phyloP scores from a whole-genome alignment of 2,888 invertebrate genomes.

The Dicyrtomina minuta region DNA sequence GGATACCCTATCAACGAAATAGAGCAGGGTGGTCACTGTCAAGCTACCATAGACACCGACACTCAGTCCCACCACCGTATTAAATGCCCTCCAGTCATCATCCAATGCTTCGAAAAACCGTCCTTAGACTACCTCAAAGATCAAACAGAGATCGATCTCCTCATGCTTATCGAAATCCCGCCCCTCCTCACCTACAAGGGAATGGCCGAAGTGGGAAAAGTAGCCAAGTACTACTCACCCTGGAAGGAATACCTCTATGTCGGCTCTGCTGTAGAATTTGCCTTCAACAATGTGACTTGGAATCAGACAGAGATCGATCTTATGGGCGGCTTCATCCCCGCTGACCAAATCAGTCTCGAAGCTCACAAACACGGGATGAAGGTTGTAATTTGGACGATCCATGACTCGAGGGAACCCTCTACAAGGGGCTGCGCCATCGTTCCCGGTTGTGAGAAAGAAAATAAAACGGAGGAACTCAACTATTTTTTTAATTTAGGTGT shows the following conservation, averaged over 20 bases:
- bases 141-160: conserved; percentile 26
- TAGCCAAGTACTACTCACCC: conserved; percentile 34
- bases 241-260: conserved; percentile 45
- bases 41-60: conserved; percentile 2
- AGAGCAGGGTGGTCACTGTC: conserved; percentile 9
- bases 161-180: conserved; percentile 38
- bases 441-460: conserved; percentile 35
- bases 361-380: conserved; percentile 40
- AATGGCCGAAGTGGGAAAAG: conserved; percentile 28
- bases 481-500: conserved; percentile 50
- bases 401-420: conserved; percentile 44
- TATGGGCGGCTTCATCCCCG: conserved; percentile 46
- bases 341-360: conserved; percentile 9
- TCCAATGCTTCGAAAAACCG: conserved; percentile 41
- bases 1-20: conserved; percentile 34
- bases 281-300: conserved; percentile 27
- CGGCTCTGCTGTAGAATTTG: conserved; percentile 21
- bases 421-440: conserved; percentile 39
- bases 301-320: conserved; percentile 32
- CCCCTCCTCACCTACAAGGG: conserved; percentile 36
- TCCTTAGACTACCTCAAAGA: conserved; percentile 32
- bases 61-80: background rate
- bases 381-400: conserved; percentile 48
- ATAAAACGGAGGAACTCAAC: conserved; percentile 44
- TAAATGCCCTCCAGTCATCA: conserved; percentile 32